Percentiles rank a stretch among this genome's conserved stretches.
phyloP scores from a whole-genome alignment of 2,888 invertebrate species.

The Phyllotreta striolata region DNA sequence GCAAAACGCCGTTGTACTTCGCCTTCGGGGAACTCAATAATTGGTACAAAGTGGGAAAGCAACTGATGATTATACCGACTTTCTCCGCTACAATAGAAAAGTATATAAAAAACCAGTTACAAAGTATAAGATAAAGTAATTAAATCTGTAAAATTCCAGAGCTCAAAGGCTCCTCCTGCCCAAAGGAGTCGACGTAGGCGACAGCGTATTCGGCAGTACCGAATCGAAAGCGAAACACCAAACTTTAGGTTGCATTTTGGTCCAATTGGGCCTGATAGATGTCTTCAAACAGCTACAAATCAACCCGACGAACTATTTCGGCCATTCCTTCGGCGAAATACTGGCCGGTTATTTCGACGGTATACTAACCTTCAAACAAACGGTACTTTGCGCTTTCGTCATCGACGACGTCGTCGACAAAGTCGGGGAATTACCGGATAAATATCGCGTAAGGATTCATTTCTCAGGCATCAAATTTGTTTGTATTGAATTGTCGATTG shows the following conservation, averaged over 20 bases:
- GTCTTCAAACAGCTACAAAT: constrained; percentile 63
- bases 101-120: constrained; percentile 50
- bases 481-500: no score
- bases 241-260: constrained; percentile 60
- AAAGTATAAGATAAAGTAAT: no score
- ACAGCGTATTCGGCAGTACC: constrained; percentile 18
- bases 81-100: constrained; percentile 76
- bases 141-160: constrained; percentile 38
- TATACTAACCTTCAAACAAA: constrained; percentile 82
- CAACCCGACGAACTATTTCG: constrained; percentile 46
- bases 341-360: constrained; percentile 93
- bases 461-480: not conserved
- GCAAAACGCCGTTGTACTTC: constrained; percentile 53
- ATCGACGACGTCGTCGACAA: constrained; percentile 33
- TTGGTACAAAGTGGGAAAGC: constrained; percentile 84
- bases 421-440: constrained; percentile 11
- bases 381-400: constrained; percentile 73
- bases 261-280: constrained; percentile 64
- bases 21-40: constrained; percentile 83
- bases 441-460: not conserved
- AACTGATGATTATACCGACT: constrained; percentile 76
- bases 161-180: constrained; percentile 37
- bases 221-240: constrained; percentile 13
- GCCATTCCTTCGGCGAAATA: constrained; percentile 90
- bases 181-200: constrained; percentile 39